Base-by-base conservation (phyloP, 2,888 invertebrate genomes). In the Hyposoter didymator region DNA sequence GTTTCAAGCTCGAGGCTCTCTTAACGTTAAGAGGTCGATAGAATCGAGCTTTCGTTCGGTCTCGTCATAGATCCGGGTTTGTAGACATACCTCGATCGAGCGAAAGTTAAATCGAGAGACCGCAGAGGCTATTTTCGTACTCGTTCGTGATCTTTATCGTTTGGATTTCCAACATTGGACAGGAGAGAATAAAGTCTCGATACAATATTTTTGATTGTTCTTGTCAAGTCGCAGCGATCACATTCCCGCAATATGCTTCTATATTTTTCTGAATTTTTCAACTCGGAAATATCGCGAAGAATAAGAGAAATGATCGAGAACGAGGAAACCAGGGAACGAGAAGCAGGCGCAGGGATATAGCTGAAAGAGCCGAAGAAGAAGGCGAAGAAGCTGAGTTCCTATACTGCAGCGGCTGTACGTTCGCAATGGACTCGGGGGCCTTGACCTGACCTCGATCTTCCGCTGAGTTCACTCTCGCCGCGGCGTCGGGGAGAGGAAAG, bases 381-480 rank as follows among this genome's bases (percentile, higher is more conserved):
- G 75, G 75, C 19, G 39, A 69, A 49, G 55, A 73, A 22, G 74
- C 49, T 32, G 85, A 78, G 80, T 66, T 75, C 39, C 39, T 66
- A 72, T 66, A 72, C 76, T 84, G 62, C 32, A 88, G 88, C 89
- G 90, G 88, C 88, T 90, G 90, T 87, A 89, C n/a, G 28, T 22
- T 78, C 89, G 87, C 81, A 72, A 75, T 81, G 82, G 82, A 85
- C 88, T 84, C 88, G 92, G 91, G 94, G 93, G 94, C 94, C 94
- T 94, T 94, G 94, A 94, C 94, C 93, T 93, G 94, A 91, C 94
- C 94, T 94, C 94, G 93, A 94, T 94, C 93, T 89, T 92, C 89
- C 85, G 89, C 86, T 91, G 91, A 93, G 93, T 93, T 94, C 94
- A 94, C 94, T 94, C 94, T 94, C 94, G 90, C 94, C 94, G 80